phyloP scores from a whole-genome alignment of 1,140 invertebrate species.

The Micrasema longulum region DNA sequence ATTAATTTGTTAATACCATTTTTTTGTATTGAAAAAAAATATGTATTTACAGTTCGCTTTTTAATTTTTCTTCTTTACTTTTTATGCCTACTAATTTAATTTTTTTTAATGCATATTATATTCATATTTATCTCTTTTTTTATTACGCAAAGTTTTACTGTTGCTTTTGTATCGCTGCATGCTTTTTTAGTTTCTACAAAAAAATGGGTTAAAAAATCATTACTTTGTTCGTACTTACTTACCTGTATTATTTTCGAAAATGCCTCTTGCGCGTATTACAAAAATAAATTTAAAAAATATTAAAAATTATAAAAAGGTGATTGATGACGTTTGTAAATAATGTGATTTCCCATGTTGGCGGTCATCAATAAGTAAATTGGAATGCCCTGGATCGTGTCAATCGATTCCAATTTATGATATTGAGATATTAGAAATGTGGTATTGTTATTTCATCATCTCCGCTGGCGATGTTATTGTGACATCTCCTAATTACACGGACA shows the following conservation, averaged over 20 bases:
- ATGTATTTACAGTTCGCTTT: not conserved
- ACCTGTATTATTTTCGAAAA: too few relatives aligned
- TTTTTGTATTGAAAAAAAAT: not conserved
- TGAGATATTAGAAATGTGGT: slow-evolving; percentile 13
- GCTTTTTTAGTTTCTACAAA: not conserved
- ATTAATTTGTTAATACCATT: too few relatives aligned
- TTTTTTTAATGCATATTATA: not conserved
- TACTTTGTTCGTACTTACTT: too few relatives aligned
- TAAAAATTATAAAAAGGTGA: too few relatives aligned
- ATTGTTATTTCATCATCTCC: slow-evolving; percentile 27
- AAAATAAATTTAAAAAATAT: too few relatives aligned
- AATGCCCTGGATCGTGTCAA: slow-evolving; percentile 7
- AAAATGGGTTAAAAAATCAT: not conserved
- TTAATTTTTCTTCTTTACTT: not conserved
- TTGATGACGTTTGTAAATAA: too few relatives aligned
- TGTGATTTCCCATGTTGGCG: too few relatives aligned
- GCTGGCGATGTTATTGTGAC: too few relatives aligned
- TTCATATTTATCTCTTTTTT: not conserved
- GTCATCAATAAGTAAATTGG: not conserved
- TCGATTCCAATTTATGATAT: slow-evolving; percentile 27
- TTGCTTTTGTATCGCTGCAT: not conserved
- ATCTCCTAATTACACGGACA: too few relatives aligned
- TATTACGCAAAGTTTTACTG: not conserved
- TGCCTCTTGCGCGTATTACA: too few relatives aligned
- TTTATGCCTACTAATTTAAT: not conserved